Evolutionary conservation across 2,113 vertebrate species (phyloP).

Genomic region (Rattus rattus): DNA sequence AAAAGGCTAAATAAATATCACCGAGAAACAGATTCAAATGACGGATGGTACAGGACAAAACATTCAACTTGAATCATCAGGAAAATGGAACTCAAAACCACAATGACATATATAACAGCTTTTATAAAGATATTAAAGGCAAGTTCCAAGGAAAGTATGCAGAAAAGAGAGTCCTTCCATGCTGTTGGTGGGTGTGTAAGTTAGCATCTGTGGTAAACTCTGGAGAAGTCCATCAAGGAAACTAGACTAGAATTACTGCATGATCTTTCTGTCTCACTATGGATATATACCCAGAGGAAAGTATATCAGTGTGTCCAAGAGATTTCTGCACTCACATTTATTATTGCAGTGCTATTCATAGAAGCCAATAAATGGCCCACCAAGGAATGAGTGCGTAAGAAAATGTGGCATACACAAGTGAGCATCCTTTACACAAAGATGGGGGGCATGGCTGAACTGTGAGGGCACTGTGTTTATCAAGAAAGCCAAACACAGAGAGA

Average conservation of each 20-base stretch:
- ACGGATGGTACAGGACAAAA: neutral
- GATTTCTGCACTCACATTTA: neutral
- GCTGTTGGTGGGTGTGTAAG: neutral
- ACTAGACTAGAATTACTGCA: neutral
- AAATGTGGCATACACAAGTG: too few relatives aligned
- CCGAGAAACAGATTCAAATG: neutral
- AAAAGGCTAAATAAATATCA: neutral
- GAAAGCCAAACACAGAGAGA: neutral
- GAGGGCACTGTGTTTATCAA: neutral
- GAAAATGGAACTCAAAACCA: neutral
- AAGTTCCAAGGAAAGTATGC: neutral
- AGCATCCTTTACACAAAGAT: neutral
- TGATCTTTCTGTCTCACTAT: too few relatives aligned
- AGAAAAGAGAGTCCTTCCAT: neutral
- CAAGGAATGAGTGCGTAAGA: neutral
- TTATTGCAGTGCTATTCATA: neutral
- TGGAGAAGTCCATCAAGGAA: neutral
- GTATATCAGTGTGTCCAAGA: too few relatives aligned
- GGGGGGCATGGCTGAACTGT: neutral
- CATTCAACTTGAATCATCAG: too few relatives aligned
- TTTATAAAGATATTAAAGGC: neutral
- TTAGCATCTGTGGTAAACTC: neutral
- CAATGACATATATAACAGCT: neutral
- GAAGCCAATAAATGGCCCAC: neutral
- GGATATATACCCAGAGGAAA: neutral